phyloP scores from a whole-genome alignment of 2,888 invertebrate species.

The Heliconius erato region DNA sequence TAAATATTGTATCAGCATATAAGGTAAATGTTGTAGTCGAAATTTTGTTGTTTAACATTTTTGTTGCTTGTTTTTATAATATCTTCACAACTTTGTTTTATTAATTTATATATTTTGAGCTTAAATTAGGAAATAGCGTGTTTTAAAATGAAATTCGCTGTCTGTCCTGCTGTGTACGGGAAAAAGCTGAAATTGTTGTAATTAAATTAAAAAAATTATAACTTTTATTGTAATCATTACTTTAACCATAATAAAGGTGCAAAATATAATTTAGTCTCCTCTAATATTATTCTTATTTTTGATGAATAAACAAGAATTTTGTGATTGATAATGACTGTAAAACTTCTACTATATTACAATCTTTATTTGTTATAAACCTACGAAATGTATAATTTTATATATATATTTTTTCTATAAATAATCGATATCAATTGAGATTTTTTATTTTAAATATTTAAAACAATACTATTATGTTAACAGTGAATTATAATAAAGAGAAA shows the following conservation, averaged over 20 bases:
- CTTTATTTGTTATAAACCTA: neutral
- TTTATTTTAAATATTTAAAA: neutral
- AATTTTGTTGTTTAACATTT: neutral
- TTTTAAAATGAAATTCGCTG: neutral
- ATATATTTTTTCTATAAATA: too few relatives aligned
- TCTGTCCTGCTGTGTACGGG: neutral
- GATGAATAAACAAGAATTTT: neutral
- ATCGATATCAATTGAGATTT: too few relatives aligned
- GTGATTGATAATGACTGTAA: neutral
- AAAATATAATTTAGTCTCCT: neutral
- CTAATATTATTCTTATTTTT: neutral
- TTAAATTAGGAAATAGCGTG: too few relatives aligned
- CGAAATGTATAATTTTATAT: neutral
- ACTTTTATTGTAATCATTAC: neutral
- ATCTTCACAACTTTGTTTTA: too few relatives aligned
- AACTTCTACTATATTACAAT: neutral
- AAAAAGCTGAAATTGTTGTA: neutral
- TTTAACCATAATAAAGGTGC: neutral
- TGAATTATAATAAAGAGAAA: neutral
- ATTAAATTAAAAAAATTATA: neutral
- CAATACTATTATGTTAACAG: neutral
- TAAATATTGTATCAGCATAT: conserved; percentile 21
- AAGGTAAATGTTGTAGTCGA: conserved; percentile 14
- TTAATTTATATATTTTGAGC: too few relatives aligned
- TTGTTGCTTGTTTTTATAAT: neutral